Percentiles rank a stretch among this genome's conserved stretches.
phyloP scores from a whole-genome alignment of 2,888 invertebrate species.

The Melieria picta region DNA sequence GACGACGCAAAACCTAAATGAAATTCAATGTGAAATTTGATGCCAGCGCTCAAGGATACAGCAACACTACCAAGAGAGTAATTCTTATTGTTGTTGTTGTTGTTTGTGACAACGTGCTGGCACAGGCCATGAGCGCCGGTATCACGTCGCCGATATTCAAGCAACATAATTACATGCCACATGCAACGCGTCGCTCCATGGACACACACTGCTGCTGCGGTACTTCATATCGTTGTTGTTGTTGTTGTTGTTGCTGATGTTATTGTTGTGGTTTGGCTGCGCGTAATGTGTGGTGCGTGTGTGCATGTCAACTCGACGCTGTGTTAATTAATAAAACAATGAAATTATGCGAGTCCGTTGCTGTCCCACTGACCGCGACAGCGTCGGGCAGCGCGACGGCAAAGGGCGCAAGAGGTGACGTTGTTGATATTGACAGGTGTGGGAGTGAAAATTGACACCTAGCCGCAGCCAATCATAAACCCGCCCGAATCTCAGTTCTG shows the following conservation, averaged over 20 bases:
- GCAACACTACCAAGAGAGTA: constrained; percentile 10
- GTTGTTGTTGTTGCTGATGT: too few relatives aligned
- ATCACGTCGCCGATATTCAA: constrained; percentile 13
- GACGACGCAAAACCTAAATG: constrained; percentile 13
- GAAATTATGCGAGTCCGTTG: background rate
- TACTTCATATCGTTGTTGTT: too few relatives aligned
- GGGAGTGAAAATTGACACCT: background rate
- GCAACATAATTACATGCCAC: constrained; percentile 22
- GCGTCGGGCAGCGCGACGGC: background rate
- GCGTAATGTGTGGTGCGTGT: background rate
- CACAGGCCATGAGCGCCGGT: background rate
- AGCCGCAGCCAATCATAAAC: background rate
- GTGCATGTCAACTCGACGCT: constrained; percentile 4
- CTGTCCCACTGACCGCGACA: background rate
- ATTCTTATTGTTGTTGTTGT: background rate
- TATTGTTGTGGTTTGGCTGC: too few relatives aligned
- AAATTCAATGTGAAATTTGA: constrained; percentile 30
- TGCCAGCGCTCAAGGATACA: constrained; percentile 32
- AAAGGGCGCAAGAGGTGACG: background rate
- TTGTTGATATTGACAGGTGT: background rate
- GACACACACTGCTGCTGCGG: too few relatives aligned
- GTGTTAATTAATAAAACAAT: constrained; percentile 1
- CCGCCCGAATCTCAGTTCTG: background rate
- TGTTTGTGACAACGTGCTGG: background rate
- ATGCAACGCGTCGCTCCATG: background rate